These are phyloP conservation scores for Sphaerophoria taeniata DNA, from an alignment of 2,888 invertebrate species.

Conservation along the genomic window DNA sequence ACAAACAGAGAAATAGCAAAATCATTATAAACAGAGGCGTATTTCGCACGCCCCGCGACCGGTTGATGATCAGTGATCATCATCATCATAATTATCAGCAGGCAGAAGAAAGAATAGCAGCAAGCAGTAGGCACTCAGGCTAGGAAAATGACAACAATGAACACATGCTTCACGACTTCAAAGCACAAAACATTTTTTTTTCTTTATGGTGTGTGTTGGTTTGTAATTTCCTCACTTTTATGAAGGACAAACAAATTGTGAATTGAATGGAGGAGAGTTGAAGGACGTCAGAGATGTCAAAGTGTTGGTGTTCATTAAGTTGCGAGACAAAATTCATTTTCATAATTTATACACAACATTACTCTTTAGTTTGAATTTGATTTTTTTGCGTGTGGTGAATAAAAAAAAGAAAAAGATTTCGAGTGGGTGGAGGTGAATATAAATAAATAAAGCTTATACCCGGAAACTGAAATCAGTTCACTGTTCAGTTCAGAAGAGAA, in stretches of 20 bases:
- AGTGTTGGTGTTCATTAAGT: not conserved
- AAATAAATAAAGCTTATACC: constrained; percentile 46
- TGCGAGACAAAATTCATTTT: not conserved
- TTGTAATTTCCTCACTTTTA: constrained; percentile 16
- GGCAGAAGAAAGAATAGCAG: not conserved
- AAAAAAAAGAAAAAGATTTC: not conserved
- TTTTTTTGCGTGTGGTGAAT: constrained; percentile 39
- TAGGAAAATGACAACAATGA: constrained; percentile 55
- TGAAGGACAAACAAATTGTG: constrained; percentile 59
- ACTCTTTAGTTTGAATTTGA: constrained; percentile 42
- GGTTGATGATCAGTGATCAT: constrained; percentile 21
- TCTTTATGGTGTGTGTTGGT: not conserved
- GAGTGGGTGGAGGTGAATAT: constrained; percentile 45
- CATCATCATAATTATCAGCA: constrained; percentile 28
- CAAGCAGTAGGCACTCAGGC: too few relatives aligned
- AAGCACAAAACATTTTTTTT: constrained; percentile 35
- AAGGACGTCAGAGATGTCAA: constrained; percentile 17
- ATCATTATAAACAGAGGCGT: constrained; percentile 36
- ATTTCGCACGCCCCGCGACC: constrained; percentile 32
- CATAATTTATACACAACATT: constrained; percentile 3
- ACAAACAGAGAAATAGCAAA: constrained; percentile 38
- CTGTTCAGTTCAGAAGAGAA: constrained; percentile 15
- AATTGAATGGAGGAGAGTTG: constrained; percentile 24
- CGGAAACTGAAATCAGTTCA: constrained; percentile 60
- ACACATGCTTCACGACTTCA: constrained; percentile 37